phyloP scores from a whole-genome alignment of 2,113 vertebrate genomes.

The Chloropsis hardwickii region DNA sequence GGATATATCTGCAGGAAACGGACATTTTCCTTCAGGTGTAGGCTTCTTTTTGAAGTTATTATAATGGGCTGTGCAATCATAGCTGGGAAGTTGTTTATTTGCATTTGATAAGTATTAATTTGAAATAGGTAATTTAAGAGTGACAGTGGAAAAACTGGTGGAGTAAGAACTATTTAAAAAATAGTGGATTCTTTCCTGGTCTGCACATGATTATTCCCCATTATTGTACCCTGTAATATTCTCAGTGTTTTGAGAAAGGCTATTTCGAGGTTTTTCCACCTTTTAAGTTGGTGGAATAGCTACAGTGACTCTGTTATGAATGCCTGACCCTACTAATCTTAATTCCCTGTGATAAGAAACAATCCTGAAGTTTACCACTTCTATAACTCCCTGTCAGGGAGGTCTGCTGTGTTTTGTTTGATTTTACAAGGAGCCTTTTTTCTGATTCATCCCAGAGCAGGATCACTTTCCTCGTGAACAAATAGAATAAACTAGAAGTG shows the following conservation, averaged over 20 bases:
- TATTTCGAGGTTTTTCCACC: neutral
- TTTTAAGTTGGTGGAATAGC: neutral
- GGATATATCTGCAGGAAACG: accelerated
- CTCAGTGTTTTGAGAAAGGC: neutral
- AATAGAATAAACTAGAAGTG: neutral
- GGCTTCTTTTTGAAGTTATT: neutral
- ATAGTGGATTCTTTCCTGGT: neutral
- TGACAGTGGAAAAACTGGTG: neutral
- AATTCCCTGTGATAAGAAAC: neutral
- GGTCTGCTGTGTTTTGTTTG: neutral
- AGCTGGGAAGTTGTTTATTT: neutral
- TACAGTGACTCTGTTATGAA: neutral
- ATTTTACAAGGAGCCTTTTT: neutral
- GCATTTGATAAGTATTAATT: neutral
- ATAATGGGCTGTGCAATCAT: neutral
- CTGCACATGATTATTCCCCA: accelerated
- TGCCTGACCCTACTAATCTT: neutral
- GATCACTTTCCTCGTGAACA: neutral
- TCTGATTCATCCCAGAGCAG: neutral
- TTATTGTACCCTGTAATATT: neutral
- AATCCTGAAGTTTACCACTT: neutral
- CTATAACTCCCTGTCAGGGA: neutral
- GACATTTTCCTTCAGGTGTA: neutral
- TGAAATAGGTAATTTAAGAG: neutral
- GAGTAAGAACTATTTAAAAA: neutral